Base-by-base conservation (phyloP, 2,797 vertebrate genomes). In the Distichodus sexfasciatus region DNA sequence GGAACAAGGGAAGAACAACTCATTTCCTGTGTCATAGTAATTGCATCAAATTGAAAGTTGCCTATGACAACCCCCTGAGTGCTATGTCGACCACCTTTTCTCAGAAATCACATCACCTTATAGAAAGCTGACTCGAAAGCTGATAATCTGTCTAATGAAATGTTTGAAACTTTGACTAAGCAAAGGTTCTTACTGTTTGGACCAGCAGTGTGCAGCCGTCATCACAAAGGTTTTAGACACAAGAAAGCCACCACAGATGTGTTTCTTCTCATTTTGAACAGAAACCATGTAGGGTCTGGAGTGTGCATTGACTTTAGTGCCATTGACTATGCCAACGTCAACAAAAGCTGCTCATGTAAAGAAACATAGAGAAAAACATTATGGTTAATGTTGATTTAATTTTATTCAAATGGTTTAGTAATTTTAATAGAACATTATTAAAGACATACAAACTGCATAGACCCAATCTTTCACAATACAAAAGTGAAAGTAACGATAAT, bases 261-360 rank as follows among this genome's bases (percentile, higher is more conserved):
- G 89, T 0, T 2, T 2, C 0, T 0, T 0, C 0, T 29, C 0
- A 1, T 5, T 7, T 47, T 90, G 89, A 54, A 90, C 64, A 0
- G 89, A 91, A 64, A 72, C 88, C 87, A 91, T 89, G 35, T 86
- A 90, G 17, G 78, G 78, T 54, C 66, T 57, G 46, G 84, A 89
- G 76, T 23, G 1, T 2, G 0, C 50, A 29, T 3, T 66, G 2
- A 53, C 63, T 19, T 73, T 57, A 2, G 38, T 55, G 47, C 80
- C 80, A 19, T 79, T 81, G 21, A 83, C 57, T 7, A 83, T 83
- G 15, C 47, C 76, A 76, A 58, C 41, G 15, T 31, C 48, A 64
- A 82, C 33, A 41, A 35, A 72, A 70, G 8, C 82, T 82, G 55
- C 35, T 21, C 1, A 14, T 10, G 47, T 12, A 48, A 33, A 67